Conservation (phyloP, 2,113 vertebrate species). For the Atrichornis clamosus region DNA sequence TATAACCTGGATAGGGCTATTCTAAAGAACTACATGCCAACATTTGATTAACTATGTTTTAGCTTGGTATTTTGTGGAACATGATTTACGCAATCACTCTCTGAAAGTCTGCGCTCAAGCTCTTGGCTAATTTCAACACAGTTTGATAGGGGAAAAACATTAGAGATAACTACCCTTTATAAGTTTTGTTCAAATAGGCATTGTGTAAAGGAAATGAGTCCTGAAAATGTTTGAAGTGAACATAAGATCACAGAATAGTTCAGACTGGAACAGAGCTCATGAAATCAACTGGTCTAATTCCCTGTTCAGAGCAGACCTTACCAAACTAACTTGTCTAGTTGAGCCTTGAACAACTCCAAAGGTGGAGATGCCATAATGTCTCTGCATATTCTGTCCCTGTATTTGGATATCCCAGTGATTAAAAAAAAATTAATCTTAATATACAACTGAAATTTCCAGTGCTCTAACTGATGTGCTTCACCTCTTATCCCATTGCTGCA, state of each 20-base stretch:
- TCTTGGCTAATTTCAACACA: neutral
- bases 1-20: constrained; percentile 2
- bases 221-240: neutral
- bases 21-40: constrained; percentile 4
- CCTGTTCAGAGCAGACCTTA: neutral
- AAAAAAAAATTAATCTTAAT: neutral
- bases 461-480: neutral
- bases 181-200: neutral
- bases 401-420: neutral
- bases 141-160: neutral
- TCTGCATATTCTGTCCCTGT: neutral
- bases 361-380: neutral
- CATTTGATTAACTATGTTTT: constrained; percentile 4
- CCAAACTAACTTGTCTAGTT: neutral
- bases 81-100: neutral
- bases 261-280: neutral
- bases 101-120: neutral
- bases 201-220: neutral
- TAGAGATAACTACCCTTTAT: neutral
- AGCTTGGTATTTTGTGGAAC: neutral
- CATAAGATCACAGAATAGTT: neutral
- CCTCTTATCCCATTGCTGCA: neutral
- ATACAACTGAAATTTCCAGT: neutral
- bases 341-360: neutral
- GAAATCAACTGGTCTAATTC: neutral